Percentiles rank a stretch among this genome's conserved stretches.
Evolutionary conservation across 2,797 vertebrate genomes (phyloP).

Genomic region (Cirrhinus mrigala): DNA sequence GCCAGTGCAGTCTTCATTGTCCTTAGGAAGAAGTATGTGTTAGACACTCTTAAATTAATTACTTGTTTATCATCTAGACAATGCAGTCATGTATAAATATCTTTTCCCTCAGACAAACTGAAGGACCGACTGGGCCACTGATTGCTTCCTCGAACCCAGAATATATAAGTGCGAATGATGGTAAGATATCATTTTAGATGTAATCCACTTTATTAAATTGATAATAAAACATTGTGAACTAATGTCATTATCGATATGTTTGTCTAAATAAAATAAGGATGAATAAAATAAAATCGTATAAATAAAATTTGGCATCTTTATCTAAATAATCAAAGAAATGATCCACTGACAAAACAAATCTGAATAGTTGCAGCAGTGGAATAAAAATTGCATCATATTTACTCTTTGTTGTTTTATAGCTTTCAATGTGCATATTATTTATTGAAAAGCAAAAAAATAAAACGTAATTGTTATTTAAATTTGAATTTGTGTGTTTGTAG

Average conservation of each 20-base stretch:
- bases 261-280: not conserved
- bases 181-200: conserved; percentile 75
- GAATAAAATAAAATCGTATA: not conserved
- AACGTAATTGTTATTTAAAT: too few species aligned
- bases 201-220: not conserved
- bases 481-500: conserved; percentile 67
- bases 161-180: conserved; percentile 94
- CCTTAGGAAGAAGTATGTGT: conserved; percentile 88
- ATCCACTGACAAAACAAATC: not conserved
- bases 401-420: not conserved
- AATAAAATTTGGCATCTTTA: not conserved
- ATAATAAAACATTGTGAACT: not conserved
- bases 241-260: not conserved
- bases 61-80: not conserved
- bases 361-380: not conserved
- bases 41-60: not conserved
- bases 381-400: not conserved
- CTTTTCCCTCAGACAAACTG: conserved; percentile 83
- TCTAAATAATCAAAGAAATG: not conserved
- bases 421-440: not conserved
- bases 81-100: conserved; percentile 35
- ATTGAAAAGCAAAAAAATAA: not conserved
- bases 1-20: conserved; percentile 83
- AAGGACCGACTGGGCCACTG: conserved; percentile 91
- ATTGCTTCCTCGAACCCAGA: conserved; percentile 97